Conservation (phyloP, 2,888 invertebrate species). For the Neoaliturus tenellus region DNA sequence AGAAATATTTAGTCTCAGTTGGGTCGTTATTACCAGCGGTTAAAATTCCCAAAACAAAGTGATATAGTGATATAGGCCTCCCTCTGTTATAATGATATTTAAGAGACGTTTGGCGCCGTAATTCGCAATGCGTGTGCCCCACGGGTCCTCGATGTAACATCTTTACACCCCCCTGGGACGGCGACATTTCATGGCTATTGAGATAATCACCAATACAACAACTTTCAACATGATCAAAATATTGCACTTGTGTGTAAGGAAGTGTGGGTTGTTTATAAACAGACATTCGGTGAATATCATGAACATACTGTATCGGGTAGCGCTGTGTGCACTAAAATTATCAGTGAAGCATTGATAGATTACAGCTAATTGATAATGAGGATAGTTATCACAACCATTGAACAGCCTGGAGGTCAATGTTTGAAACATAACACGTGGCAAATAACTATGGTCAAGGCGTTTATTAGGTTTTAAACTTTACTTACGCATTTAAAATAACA, state of each 20-base stretch:
- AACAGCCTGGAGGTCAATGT: background rate
- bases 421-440: background rate
- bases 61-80: background rate
- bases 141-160: background rate
- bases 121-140: background rate
- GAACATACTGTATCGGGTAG: too few species aligned
- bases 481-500: too few species aligned
- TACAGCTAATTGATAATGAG: background rate
- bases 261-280: too few species aligned
- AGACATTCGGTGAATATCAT: too few species aligned
- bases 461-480: too few species aligned
- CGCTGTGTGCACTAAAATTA: too few species aligned
- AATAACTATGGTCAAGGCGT: too few species aligned
- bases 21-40: background rate
- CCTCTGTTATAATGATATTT: slow-evolving; percentile 17
- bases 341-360: background rate
- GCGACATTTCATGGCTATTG: background rate
- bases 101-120: slow-evolving; percentile 27
- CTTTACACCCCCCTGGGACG: background rate
- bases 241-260: too few species aligned
- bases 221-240: too few species aligned
- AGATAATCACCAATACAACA: too few species aligned
- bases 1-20: background rate
- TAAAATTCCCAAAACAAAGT: background rate
- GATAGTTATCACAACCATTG: background rate